phyloP scores from a whole-genome alignment of 1,140 invertebrate genomes.

The Temnothorax longispinosus region DNA sequence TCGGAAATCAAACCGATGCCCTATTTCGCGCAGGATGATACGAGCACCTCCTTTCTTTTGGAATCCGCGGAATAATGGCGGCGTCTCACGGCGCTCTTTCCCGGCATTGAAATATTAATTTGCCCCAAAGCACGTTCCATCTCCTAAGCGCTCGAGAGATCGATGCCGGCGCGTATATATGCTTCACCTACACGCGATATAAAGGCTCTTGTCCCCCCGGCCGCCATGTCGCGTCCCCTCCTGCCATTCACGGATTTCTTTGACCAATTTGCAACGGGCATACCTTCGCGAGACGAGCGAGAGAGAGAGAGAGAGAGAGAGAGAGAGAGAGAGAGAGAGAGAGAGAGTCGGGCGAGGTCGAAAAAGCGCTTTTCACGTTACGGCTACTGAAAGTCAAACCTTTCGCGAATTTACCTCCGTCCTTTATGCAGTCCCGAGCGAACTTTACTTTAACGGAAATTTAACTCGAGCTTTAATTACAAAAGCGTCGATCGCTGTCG shows the following conservation, averaged over 20 bases:
- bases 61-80: slow-evolving; percentile 58
- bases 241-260: slow-evolving; percentile 20
- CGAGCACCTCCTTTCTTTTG: background rate
- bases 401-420: slow-evolving; percentile 2
- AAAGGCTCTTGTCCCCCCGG: background rate
- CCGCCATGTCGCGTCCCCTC: background rate
- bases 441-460: background rate
- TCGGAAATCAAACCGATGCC: background rate
- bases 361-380: background rate
- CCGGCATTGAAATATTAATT: slow-evolving; percentile 69
- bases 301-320: too few species aligned
- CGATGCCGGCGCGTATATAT: slow-evolving; percentile 36
- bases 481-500: slow-evolving; percentile 9
- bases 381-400: slow-evolving; percentile 13
- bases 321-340: background rate
- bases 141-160: slow-evolving; percentile 39
- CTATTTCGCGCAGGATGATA: slow-evolving; percentile 4
- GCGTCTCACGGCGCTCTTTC: slow-evolving; percentile 13
- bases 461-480: slow-evolving; percentile 30
- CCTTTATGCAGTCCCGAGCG: background rate
- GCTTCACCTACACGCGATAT: background rate
- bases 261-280: slow-evolving; percentile 21
- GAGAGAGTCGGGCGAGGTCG: background rate
- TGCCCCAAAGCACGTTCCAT: slow-evolving; percentile 45
- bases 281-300: background rate